Conservation (phyloP, 2,113 vertebrate species). For the Microtus pennsylvanicus region DNA sequence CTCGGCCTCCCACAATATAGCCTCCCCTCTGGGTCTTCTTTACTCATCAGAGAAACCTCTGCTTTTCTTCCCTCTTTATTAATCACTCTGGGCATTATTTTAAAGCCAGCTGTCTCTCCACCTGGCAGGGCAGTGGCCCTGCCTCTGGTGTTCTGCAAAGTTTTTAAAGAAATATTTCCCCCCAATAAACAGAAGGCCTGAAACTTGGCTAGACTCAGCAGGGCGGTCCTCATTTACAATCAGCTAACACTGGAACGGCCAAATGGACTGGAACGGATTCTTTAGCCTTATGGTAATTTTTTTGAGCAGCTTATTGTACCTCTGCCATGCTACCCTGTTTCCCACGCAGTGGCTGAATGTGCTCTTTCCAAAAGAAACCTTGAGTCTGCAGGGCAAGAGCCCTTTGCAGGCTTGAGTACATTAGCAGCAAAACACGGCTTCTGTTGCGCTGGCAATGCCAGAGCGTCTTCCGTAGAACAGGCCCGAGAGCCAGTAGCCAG, state of each 20-base stretch:
- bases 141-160: conserved; percentile 56
- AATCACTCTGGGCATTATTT: conserved; percentile 51
- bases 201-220: conserved; percentile 67
- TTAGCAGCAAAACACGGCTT: background rate
- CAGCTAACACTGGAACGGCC: conserved; percentile 54
- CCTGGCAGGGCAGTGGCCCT: conserved; percentile 51
- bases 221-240: conserved; percentile 68
- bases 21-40: background rate
- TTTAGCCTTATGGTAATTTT: conserved; percentile 65
- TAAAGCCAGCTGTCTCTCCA: conserved; percentile 64
- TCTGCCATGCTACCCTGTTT: conserved; percentile 41
- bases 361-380: conserved; percentile 31
- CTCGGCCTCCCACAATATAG: background rate
- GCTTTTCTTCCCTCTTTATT: conserved; percentile 4
- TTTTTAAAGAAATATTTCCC: conserved; percentile 43
- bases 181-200: conserved; percentile 51
- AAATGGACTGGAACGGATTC: conserved; percentile 60
- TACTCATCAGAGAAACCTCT: background rate
- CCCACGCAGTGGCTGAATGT: conserved; percentile 47
- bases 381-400: background rate
- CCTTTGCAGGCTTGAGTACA: background rate
- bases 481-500: background rate
- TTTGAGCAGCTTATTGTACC: conserved; percentile 43
- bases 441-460: background rate
- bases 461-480: background rate